These are phyloP conservation scores for Therioaphis trifolii DNA, from an alignment of 2,888 invertebrate species.

Conservation along the genomic window DNA sequence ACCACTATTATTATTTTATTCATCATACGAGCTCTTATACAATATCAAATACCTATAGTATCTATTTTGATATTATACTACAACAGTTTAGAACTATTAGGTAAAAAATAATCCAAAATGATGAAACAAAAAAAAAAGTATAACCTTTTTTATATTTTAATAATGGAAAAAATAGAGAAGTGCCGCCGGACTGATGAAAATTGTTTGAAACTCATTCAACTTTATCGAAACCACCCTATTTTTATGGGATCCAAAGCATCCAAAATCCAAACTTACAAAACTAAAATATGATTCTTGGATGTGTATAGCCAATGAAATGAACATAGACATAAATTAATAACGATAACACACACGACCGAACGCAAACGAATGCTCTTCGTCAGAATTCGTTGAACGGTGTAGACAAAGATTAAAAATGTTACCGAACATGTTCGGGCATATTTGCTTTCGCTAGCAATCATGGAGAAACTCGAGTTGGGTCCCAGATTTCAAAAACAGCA, in stretches of 20 bases:
- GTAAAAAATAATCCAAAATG: no score
- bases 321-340: not conserved
- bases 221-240: not conserved
- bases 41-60: no score
- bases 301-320: not conserved
- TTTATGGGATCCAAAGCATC: not conserved
- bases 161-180: conserved; percentile 7
- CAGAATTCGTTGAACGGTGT: not conserved
- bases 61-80: no score
- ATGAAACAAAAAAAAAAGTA: no score
- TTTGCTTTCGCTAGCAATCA: not conserved
- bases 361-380: not conserved
- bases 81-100: no score
- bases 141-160: not conserved
- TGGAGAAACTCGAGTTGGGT: no score
- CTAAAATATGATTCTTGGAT: conserved; percentile 7
- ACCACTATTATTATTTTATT: no score
- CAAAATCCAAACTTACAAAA: not conserved
- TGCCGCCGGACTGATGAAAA: not conserved
- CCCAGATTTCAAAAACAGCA: no score
- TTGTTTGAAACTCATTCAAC: not conserved
- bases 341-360: not conserved
- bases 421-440: not conserved
- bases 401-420: not conserved
- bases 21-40: no score